Evolutionary conservation across 2,113 vertebrate genomes (phyloP).

Genomic region (Quiscalus mexicanus): DNA sequence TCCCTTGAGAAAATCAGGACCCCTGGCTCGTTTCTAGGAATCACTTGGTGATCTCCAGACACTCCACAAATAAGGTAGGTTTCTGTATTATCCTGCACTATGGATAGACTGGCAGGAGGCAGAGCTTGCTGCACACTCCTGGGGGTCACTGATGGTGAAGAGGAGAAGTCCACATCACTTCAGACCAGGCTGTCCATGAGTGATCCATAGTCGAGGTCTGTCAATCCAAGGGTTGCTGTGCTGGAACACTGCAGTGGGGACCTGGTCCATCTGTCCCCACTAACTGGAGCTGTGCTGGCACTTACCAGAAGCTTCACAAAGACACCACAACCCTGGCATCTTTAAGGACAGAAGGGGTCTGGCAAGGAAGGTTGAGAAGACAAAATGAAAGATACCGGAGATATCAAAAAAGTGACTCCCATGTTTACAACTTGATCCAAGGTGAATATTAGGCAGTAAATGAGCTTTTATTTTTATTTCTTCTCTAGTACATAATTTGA

Average conservation of each 20-base stretch:
- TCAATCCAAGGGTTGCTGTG: not conserved
- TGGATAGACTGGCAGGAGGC: not conserved
- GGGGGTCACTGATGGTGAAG: not conserved
- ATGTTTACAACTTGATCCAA: not conserved
- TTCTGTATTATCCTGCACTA: not conserved
- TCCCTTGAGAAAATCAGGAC: not conserved
- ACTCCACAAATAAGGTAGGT: not conserved
- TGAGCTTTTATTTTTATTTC: not conserved
- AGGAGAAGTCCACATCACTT: not conserved
- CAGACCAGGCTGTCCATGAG: not conserved
- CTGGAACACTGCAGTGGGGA: not conserved
- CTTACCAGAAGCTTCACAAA: not conserved
- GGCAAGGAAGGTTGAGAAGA: not conserved
- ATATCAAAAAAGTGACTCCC: not conserved
- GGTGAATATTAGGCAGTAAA: not conserved
- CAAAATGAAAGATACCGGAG: not conserved
- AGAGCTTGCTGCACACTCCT: not conserved
- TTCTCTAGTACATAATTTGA: not conserved
- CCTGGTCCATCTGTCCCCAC: not conserved
- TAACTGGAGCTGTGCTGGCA: not conserved
- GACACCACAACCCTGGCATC: not conserved
- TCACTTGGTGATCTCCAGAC: not conserved
- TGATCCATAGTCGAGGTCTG: rapidly evolving
- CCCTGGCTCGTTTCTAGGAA: not conserved
- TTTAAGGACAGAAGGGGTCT: not conserved